phyloP scores from a whole-genome alignment of 2,888 invertebrate genomes.

The Conus canariensis region DNA sequence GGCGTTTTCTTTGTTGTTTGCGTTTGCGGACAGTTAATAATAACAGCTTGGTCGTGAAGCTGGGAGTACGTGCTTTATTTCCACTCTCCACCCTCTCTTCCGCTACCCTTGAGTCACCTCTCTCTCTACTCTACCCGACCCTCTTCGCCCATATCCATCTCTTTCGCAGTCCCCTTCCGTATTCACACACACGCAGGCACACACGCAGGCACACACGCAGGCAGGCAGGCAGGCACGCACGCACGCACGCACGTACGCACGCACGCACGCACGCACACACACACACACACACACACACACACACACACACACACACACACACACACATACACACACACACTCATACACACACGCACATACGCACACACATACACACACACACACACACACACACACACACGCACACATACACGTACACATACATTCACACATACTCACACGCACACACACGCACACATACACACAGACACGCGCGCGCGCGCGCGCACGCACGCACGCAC shows the following conservation, averaged over 20 bases:
- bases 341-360: no score
- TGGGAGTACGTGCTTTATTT: background rate
- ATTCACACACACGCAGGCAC: background rate
- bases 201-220: background rate
- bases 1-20: no score
- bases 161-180: background rate
- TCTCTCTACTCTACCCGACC: background rate
- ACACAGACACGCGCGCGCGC: constrained; percentile 19
- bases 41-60: no score
- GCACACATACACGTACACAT: no score
- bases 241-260: background rate
- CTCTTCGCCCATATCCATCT: background rate
- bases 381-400: no score
- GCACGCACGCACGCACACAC: background rate
- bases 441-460: background rate
- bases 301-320: no score
- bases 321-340: no score
- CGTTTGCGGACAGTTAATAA: no score
- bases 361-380: no score
- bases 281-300: no score
- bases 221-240: constrained; percentile 13
- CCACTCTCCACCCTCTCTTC: background rate
- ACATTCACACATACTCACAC: background rate
- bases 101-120: background rate
- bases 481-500: constrained; percentile 3